Conservation (phyloP, 2,113 vertebrate species). For the Ammospiza nelsoni region DNA sequence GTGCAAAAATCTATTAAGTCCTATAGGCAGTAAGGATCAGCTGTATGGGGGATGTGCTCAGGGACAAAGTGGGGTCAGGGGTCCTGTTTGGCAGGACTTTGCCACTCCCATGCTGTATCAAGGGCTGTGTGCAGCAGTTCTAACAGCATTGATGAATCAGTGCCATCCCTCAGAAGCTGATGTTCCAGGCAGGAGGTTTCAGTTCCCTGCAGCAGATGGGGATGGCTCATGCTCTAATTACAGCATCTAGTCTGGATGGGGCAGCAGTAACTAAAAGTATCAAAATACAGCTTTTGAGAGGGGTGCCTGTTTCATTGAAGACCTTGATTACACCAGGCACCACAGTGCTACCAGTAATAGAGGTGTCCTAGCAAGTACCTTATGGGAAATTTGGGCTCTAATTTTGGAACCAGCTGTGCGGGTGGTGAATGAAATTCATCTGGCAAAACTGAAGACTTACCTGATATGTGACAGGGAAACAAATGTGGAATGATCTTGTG, state of each 20-base stretch:
- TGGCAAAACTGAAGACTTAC: not conserved
- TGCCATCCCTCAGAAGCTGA: not conserved
- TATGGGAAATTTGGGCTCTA: not conserved
- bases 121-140: not conserved
- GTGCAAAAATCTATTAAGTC: not conserved
- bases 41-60: fast-evolving
- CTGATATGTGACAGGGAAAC: not conserved
- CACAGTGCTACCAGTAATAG: not conserved
- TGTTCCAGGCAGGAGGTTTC: not conserved
- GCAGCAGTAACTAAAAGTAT: not conserved
- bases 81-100: not conserved
- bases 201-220: not conserved
- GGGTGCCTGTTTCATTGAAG: not conserved
- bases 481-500: not conserved
- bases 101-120: not conserved
- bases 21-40: not conserved
- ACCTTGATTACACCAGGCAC: not conserved
- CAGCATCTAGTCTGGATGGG: not conserved
- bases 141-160: not conserved
- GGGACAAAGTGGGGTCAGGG: not conserved
- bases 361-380: not conserved
- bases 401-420: not conserved
- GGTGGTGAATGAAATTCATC: not conserved
- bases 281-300: not conserved
- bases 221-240: not conserved